Conservation (phyloP, 2,113 vertebrate genomes). For the Empidonax traillii region DNA sequence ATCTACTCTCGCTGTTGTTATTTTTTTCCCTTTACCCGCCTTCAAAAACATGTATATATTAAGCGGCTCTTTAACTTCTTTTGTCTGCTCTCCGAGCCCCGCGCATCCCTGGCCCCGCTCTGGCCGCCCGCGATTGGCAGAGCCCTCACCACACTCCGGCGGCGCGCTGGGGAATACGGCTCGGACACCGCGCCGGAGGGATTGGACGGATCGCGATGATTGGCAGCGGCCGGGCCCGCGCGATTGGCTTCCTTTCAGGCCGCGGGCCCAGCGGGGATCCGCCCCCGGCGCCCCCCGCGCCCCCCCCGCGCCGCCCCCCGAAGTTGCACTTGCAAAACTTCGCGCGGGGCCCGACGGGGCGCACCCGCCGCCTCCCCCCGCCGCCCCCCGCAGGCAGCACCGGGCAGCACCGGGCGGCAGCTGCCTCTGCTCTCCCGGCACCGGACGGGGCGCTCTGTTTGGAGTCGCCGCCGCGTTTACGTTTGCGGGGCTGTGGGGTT, state of each 20-base stretch:
- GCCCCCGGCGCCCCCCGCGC: too few species aligned
- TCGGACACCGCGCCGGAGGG: slow-evolving; percentile 92
- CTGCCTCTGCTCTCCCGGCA: background rate
- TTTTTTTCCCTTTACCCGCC: slow-evolving; percentile 79
- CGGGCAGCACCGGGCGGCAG: background rate
- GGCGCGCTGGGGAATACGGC: slow-evolving; percentile 91
- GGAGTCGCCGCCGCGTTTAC: background rate
- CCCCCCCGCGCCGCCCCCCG: slow-evolving; percentile 34
- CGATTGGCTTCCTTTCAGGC: slow-evolving; percentile 96
- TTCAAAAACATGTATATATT: slow-evolving; percentile 90
- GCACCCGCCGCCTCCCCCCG: background rate
- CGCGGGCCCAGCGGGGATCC: too few species aligned
- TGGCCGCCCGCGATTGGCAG: slow-evolving; percentile 98
- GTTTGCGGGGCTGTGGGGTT: background rate
- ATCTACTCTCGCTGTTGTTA: slow-evolving; percentile 81
- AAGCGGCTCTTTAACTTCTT: slow-evolving; percentile 92
- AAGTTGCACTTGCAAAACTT: slow-evolving; percentile 90
- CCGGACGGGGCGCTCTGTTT: background rate
- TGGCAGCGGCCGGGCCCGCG: slow-evolving; percentile 90
- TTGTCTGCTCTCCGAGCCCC: slow-evolving; percentile 93
- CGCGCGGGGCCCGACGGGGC: slow-evolving; percentile 70
- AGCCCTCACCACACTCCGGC: slow-evolving; percentile 89
- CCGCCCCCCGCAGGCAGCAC: background rate
- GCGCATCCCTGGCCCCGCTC: slow-evolving; percentile 90
- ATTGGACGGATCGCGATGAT: slow-evolving; percentile 95